Percentiles rank a stretch among this genome's conserved stretches.
These are phyloP conservation scores for Catocala nupta DNA, from an alignment of 2,888 invertebrate genomes.

Conservation along the genomic window DNA sequence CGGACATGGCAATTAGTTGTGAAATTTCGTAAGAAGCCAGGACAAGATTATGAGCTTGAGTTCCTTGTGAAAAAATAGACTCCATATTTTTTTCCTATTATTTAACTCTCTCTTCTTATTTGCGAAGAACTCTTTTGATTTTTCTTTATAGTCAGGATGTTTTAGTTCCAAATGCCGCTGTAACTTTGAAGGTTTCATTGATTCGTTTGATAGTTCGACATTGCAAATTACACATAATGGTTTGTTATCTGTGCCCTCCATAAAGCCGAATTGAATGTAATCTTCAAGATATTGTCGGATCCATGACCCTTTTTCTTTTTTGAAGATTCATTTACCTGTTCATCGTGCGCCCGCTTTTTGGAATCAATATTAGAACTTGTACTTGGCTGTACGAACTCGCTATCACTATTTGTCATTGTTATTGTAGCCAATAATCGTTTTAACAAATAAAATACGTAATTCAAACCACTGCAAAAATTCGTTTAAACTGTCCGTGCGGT, in stretches of 20 bases:
- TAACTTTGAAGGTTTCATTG: conserved; percentile 14
- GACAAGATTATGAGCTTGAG: conserved; percentile 5
- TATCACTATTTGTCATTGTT: too few species aligned
- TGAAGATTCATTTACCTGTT: neutral
- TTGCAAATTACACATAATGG: conserved; percentile 9
- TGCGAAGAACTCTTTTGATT: conserved; percentile 6
- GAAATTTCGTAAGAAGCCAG: conserved; percentile 14
- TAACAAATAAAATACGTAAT: neutral
- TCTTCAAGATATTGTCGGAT: neutral
- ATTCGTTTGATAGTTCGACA: conserved; percentile 6
- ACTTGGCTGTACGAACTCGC: too few species aligned
- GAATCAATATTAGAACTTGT: too few species aligned
- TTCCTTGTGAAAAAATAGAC: neutral
- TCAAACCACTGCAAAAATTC: conserved; percentile 7
- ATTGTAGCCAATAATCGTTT: too few species aligned
- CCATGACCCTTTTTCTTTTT: conserved; percentile 1
- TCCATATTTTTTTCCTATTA: neutral
- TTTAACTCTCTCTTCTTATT: conserved; percentile 7
- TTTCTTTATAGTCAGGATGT: conserved; percentile 12
- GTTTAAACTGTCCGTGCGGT: too few species aligned
- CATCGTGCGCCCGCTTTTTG: too few species aligned
- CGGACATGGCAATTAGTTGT: conserved; percentile 13
- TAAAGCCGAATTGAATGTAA: conserved; percentile 3
- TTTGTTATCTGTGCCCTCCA: neutral
- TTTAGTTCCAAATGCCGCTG: conserved; percentile 7